These are phyloP conservation scores for Adelges cooleyi DNA, from an alignment of 1,140 invertebrate species.

Conservation along the genomic window DNA sequence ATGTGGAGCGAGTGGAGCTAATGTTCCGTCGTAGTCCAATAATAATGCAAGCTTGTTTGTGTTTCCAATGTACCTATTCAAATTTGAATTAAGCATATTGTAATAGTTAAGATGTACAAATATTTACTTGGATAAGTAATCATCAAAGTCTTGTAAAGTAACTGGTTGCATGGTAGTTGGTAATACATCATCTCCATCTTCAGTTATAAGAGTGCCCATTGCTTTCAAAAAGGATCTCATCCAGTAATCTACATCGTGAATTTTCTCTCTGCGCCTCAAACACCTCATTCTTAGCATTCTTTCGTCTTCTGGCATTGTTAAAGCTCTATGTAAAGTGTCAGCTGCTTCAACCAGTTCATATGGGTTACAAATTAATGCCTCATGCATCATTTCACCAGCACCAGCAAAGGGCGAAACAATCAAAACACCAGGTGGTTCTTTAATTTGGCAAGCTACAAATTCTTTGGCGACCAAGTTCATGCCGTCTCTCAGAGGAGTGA, in stretches of 20 bases:
- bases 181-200: slow-evolving; percentile 66
- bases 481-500: slow-evolving; percentile 76
- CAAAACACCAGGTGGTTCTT: slow-evolving; percentile 69
- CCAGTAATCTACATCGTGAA: slow-evolving; percentile 80
- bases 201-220: slow-evolving; percentile 60
- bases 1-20: slow-evolving; percentile 78
- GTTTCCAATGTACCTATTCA: slow-evolving; percentile 65
- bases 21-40: slow-evolving; percentile 79
- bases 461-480: slow-evolving; percentile 93
- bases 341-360: slow-evolving; percentile 80
- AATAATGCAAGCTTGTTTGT: slow-evolving; percentile 72
- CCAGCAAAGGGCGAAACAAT: slow-evolving; percentile 84
- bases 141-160: slow-evolving; percentile 75
- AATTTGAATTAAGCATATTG: neutral
- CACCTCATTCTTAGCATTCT: slow-evolving; percentile 75
- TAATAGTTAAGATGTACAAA: too few species aligned
- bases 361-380: slow-evolving; percentile 77
- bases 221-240: slow-evolving; percentile 77
- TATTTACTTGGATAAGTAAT: slow-evolving; percentile 63
- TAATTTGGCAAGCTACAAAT: slow-evolving; percentile 84
- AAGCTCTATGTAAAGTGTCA: slow-evolving; percentile 69
- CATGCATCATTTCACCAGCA: slow-evolving; percentile 83
- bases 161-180: slow-evolving; percentile 74
- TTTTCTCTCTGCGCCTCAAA: slow-evolving; percentile 62
- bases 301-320: slow-evolving; percentile 84